These are phyloP conservation scores for Burhinus bistriatus DNA, from an alignment of 2,113 vertebrate species.

Conservation along the genomic window DNA sequence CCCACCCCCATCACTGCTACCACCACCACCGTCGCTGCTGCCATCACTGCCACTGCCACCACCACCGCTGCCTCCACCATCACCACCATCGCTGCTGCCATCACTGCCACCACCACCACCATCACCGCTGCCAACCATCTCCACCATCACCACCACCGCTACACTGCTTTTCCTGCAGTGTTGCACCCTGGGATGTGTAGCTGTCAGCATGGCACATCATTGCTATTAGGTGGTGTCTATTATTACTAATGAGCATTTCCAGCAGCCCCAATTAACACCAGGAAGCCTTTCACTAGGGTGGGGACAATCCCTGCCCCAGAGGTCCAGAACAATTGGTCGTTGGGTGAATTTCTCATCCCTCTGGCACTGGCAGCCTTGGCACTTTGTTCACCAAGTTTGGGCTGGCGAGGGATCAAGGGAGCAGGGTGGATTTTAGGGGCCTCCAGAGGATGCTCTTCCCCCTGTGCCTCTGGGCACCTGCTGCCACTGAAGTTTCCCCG, in stretches of 20 bases:
- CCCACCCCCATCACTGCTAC: too few relatives aligned
- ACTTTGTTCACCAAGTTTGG: not conserved
- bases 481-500: rapidly evolving
- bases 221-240: not conserved
- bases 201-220: rapidly evolving
- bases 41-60: not conserved
- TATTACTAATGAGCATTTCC: not conserved
- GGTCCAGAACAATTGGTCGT: not conserved
- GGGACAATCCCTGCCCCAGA: not conserved
- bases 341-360: not conserved
- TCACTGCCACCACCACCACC: not conserved
- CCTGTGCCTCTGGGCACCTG: rapidly evolving
- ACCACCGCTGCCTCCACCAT: too few relatives aligned
- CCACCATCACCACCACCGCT: too few relatives aligned
- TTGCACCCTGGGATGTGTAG: not conserved
- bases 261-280: not conserved
- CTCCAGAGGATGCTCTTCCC: not conserved
- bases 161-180: not conserved
- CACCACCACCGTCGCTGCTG: not conserved
- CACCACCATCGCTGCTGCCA: not conserved
- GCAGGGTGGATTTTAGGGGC: not conserved
- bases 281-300: not conserved
- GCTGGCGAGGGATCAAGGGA: not conserved
- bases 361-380: too few relatives aligned
- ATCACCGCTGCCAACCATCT: not conserved